Evolutionary conservation across 64 coral and sea anemone species (phyloP), one percentile per base, ranked within the genome.

Genomic region (Porites australiensis): DNA sequence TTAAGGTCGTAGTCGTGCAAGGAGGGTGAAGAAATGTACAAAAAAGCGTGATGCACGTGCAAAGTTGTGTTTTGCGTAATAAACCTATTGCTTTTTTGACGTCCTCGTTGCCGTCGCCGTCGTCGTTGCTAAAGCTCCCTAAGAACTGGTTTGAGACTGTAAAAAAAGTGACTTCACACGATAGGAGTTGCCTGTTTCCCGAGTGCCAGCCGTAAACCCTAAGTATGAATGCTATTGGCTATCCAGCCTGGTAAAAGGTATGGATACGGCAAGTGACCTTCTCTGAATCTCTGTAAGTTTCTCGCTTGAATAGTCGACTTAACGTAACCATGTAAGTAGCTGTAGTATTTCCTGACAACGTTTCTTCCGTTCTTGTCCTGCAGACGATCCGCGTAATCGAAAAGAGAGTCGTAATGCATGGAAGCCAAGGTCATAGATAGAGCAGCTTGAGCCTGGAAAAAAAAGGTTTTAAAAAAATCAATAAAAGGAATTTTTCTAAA

Each of bases 141-240:
- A n/a, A n/a, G 27, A 37, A 37, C 27, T 37, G 27, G 1, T 0
- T 55, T 11, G 5, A 55, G 2, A 55, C 27, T 55, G 53, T 0
- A 57, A 57, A 57, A 9, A 1, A 1, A 1, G 54, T 57, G 54
- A 57, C 54, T 2, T 12, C 54, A 0, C 54, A 12, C 27, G 27
- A 37, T 9, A 57, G 54, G 5, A 57, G 54, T 12, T 7, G 54
- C 11, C 53, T 57, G 11, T 57, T 57, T 57, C 53, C 11, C 53
- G 6, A 3, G 53, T 3, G 6, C 7, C 54, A 57, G 54, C 12
- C 12, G 7, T 12, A 57, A 57, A 12, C 7, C 54, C 59, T 57
- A 96, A 44, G 95, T 91, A 54, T 97, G 95, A 19, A 97, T 93
- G 27, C 92, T 94, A 65, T 97, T 97, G 16, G 95, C 88, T 76